Percentiles rank a stretch among this genome's conserved stretches.
These are phyloP conservation scores for Pseudococcus longispinus DNA, from an alignment of 2,888 invertebrate species.

Conservation along the genomic window DNA sequence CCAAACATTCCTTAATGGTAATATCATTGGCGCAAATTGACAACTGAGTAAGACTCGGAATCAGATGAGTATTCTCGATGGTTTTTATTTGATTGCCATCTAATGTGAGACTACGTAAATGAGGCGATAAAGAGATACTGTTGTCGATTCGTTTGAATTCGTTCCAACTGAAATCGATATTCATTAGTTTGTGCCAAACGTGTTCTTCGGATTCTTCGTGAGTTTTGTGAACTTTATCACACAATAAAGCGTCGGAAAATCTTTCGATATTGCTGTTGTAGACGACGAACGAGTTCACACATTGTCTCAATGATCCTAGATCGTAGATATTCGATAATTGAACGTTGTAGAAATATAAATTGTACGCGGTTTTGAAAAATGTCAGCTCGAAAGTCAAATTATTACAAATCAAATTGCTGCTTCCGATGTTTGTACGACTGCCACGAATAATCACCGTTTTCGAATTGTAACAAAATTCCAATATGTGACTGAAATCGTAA, in stretches of 20 bases:
- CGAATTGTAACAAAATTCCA: slow-evolving; percentile 85
- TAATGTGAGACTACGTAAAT: slow-evolving; percentile 74
- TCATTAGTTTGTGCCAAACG: slow-evolving; percentile 66
- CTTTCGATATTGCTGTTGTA: slow-evolving; percentile 70
- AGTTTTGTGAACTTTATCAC: slow-evolving; percentile 81
- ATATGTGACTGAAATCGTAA: slow-evolving; percentile 87
- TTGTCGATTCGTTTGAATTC: slow-evolving; percentile 79
- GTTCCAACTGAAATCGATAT: slow-evolving; percentile 80
- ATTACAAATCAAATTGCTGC: slow-evolving; percentile 85
- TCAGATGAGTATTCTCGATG: slow-evolving; percentile 78
- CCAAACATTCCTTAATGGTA: slow-evolving; percentile 75
- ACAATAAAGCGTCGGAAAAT: slow-evolving; percentile 81
- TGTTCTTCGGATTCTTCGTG: slow-evolving; percentile 64
- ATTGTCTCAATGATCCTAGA: slow-evolving; percentile 69
- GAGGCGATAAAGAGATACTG: slow-evolving; percentile 78
- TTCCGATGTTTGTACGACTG: slow-evolving; percentile 72
- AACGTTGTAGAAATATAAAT: slow-evolving; percentile 74
- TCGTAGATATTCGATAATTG: slow-evolving; percentile 74
- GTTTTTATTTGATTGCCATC: slow-evolving; percentile 80
- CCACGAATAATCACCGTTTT: slow-evolving; percentile 74
- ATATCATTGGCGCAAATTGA: slow-evolving; percentile 83
- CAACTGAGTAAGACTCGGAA: slow-evolving; percentile 78
- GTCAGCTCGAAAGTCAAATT: slow-evolving; percentile 80
- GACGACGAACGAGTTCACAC: slow-evolving; percentile 71
- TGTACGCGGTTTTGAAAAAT: slow-evolving; percentile 80